A percentile compares a stretch with the other conserved stretches of the same genome.
These are phyloP conservation scores for Taenaris catops DNA, from an alignment of 2,888 invertebrate species.

Conservation along the genomic window DNA sequence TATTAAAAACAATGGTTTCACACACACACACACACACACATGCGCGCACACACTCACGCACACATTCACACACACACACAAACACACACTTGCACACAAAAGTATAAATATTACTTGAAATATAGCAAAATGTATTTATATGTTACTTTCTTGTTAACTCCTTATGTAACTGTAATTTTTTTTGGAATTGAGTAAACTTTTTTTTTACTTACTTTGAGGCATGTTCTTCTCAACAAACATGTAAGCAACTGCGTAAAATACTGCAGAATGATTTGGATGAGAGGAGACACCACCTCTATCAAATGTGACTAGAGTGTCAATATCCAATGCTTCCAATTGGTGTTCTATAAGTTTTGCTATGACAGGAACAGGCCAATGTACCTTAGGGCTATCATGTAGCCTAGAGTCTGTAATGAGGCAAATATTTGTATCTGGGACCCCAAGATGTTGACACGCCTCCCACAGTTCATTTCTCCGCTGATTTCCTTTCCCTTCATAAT, in stretches of 20 bases:
- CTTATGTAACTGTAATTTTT: too few relatives aligned
- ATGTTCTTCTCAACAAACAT: slow-evolving; percentile 87
- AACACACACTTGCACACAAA: too few relatives aligned
- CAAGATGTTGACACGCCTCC: slow-evolving; percentile 88
- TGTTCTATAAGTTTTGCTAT: slow-evolving; percentile 64
- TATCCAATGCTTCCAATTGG: slow-evolving; percentile 85
- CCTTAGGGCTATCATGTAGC: slow-evolving; percentile 87
- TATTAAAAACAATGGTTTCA: too few relatives aligned
- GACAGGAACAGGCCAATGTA: slow-evolving; percentile 84
- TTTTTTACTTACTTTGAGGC: slow-evolving; percentile 83
- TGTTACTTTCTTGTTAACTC: too few relatives aligned
- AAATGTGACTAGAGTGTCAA: slow-evolving; percentile 94
- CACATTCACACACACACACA: too few relatives aligned
- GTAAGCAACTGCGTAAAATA: slow-evolving; percentile 90
- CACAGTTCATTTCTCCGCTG: slow-evolving; percentile 89
- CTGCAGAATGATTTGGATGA: slow-evolving; percentile 94
- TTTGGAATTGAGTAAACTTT: too few relatives aligned
- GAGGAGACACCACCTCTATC: slow-evolving; percentile 96
- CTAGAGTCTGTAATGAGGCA: slow-evolving; percentile 84
- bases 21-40: too few relatives aligned
- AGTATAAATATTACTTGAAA: too few relatives aligned
- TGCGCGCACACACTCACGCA: too few relatives aligned
- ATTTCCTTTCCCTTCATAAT: slow-evolving; percentile 82
- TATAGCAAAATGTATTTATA: too few relatives aligned
- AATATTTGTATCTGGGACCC: slow-evolving; percentile 88